Evolutionary conservation across 1,140 invertebrate species (phyloP), one percentile per base, ranked within the genome.

Genomic region (Drosophila prosaltans): DNA sequence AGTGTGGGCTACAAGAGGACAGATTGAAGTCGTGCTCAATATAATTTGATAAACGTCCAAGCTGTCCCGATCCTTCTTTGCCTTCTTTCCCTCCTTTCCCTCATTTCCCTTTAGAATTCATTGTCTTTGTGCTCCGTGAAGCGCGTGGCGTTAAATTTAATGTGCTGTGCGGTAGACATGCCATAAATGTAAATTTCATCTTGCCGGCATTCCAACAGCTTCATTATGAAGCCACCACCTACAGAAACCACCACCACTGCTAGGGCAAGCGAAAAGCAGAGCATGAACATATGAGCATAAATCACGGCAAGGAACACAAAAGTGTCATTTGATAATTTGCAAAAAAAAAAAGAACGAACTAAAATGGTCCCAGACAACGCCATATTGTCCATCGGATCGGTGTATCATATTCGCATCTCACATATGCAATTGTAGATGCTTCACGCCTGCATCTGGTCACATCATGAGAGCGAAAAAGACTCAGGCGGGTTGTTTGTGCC

Each of bases 371-470:
- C 61, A 58, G 5, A 41, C 51, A 65, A n/a, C 63, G 63, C 66
- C 78, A 86, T 72, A 78, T 85, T 85, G 67, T 65, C 62, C 51
- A 54, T 32, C 24, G 24, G 24, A 73, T 71, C 59, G 51, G 26
- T 43, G 55, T 4, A 26, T 28, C 63, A 67, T 41, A 21, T 21
- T 5, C 32, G 3, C 32, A 55, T 26, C 21, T 43, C 26, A 48
- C 41, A 63, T 59, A 36, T 64, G 63, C 36, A 51, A 28, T 16
- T 36, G 48, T 65, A 26, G 21, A 57, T 10, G 67, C 45, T 88
- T 89, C 83, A 88, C 84, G 84, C 80, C 80, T 89, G 83, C 83
- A 86, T 88, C 76, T 89, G 83, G 43, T 51, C 65, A 55, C 60
- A 68, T 67, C 24, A 26, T 41, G 28, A 51, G 41, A 59, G 11